phyloP scores from a whole-genome alignment of 2,888 invertebrate genomes.

The Patella depressa region DNA sequence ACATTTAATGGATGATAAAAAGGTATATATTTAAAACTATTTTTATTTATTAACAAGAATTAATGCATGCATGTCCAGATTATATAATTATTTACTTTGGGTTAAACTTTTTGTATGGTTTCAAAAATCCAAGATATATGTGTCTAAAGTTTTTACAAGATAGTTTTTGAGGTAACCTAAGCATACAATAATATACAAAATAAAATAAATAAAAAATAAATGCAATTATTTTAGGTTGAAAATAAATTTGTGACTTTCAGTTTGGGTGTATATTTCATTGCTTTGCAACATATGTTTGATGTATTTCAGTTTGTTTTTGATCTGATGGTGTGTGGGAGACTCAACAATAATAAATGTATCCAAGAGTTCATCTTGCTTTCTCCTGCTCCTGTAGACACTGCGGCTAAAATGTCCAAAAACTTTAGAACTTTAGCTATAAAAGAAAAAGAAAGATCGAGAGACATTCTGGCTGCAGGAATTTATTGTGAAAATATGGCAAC shows the following conservation, averaged over 20 bases:
- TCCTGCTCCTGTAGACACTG: slow-evolving; percentile 98
- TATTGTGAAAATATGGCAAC: slow-evolving; percentile 99
- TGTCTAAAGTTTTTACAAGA: not conserved
- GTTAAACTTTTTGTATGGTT: no score
- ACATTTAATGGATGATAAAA: slow-evolving; percentile 95
- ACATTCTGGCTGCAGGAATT: slow-evolving; percentile 93
- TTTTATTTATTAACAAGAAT: no score
- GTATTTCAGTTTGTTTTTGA: slow-evolving; percentile 89
- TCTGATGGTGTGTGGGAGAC: slow-evolving; percentile 95
- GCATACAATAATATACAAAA: no score
- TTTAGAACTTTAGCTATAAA: slow-evolving; percentile 85
- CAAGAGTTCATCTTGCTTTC: slow-evolving; percentile 98
- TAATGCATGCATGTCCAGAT: no score
- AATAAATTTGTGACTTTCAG: no score
- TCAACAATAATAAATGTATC: slow-evolving; percentile 93
- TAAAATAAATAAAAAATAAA: no score
- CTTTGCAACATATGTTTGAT: no score
- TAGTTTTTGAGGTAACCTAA: no score
- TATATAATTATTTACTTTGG: no score
- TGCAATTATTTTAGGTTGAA: no score
- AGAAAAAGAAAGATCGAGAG: slow-evolving; percentile 98
- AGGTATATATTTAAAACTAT: slow-evolving; percentile 73
- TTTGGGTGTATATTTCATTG: no score
- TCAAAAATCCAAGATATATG: not conserved
- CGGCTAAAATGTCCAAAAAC: slow-evolving; percentile 92